phyloP scores from a whole-genome alignment of 2,888 invertebrate genomes.

The Drosophila maculinotata region DNA sequence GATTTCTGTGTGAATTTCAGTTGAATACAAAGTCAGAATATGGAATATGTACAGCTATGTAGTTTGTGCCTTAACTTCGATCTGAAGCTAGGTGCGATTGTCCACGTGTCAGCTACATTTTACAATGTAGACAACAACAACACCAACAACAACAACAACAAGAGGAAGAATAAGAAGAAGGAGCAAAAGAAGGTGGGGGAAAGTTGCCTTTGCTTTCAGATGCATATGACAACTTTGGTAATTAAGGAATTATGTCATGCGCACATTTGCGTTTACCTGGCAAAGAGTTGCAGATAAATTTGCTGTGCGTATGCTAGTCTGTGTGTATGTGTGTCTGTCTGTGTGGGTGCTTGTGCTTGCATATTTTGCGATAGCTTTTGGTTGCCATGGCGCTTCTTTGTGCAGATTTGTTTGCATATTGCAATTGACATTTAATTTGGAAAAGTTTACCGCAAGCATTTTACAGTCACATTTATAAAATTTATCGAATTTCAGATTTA shows the following conservation, averaged over 20 bases:
- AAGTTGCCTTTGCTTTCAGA: conserved; percentile 28
- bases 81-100: conserved; percentile 16
- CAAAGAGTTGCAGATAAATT: conserved; percentile 12
- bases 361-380: no score
- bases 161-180: background rate
- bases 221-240: conserved; percentile 76
- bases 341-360: background rate
- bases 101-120: conserved; percentile 34
- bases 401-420: conserved; percentile 30
- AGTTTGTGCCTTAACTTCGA: conserved; percentile 1
- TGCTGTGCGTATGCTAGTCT: background rate
- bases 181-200: background rate
- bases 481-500: conserved; percentile 8
- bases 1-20: background rate
- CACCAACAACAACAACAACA: conserved; percentile 2
- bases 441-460: conserved; percentile 36
- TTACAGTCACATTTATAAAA: conserved; percentile 22
- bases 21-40: background rate
- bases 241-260: conserved; percentile 79
- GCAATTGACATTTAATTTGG: conserved; percentile 58
- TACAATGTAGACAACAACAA: conserved; percentile 9
- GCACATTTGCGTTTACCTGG: conserved; percentile 47
- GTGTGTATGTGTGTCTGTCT: conserved; percentile 3
- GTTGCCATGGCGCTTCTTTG: no score
- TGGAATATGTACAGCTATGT: background rate